Base-by-base conservation (phyloP, 1,140 invertebrate genomes). In the Heliothis virescens region DNA sequence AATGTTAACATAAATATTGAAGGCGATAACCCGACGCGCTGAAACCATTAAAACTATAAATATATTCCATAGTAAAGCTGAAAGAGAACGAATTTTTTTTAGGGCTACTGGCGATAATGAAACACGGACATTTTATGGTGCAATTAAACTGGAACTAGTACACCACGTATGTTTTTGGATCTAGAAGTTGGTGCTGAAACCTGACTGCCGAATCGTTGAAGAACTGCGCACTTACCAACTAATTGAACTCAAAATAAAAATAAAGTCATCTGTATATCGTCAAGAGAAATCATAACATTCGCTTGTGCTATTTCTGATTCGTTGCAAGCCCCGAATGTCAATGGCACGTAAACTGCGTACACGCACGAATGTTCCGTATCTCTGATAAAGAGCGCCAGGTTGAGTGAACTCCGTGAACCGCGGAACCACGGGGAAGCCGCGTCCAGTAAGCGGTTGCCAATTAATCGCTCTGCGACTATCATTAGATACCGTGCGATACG, bases 291-390 rank as follows among this genome's bases (percentile, higher is more conserved):
- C 15, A 52, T 74, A 52, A 76, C 29, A 65, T 65, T 34, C 18
- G 48, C 74, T 48, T 63, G 59, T 60, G 85, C 87, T 89, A 90
- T 90, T 90, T 90, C 41, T 82, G 82, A 90, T 87, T 83, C 82
- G 80, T 83, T 87, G 71, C 71, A 71, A 77, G 81, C 63, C n/a
- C n/a, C 82, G 83, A 89, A 92, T 91, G 90, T 91, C 90, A 93
- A 92, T 92, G 90, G 89, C 90, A 91, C 86, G 87, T 83, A 86
- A 91, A 88, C 85, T 86, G 83, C 81, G 82, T 62, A 82, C 80
- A 83, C 82, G 85, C 79, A 78, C 69, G 60, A 83, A 62, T 79
- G 60, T 76, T 82, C 48, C 5, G 48, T 29, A 53, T 71, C 21
- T 53, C 65, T 81, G 75, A 87, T 88, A 89, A 88, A 89, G 84